Conservation (phyloP, 2,113 vertebrate genomes). For the Anthoscopus minutus region DNA sequence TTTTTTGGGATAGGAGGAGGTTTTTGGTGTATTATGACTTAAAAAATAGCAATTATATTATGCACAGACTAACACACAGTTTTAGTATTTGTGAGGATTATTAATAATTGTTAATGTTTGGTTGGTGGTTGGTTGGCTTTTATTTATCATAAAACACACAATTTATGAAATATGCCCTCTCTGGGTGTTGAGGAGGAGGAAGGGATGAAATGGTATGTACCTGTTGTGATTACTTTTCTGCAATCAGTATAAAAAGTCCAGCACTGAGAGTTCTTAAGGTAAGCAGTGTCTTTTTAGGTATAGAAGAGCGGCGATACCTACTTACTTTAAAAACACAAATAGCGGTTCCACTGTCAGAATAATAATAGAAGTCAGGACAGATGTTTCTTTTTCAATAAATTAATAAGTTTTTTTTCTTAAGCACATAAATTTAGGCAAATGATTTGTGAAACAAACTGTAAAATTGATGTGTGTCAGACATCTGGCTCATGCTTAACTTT, state of each 20-base stretch:
- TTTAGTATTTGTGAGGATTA: neutral
- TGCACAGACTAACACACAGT: no score
- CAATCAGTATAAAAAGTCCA: neutral
- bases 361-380: neutral
- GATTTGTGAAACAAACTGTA: slow-evolving; percentile 2
- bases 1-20: neutral
- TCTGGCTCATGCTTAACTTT: slow-evolving; percentile 20
- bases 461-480: slow-evolving; percentile 4
- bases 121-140: neutral
- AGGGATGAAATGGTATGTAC: neutral
- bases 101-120: neutral
- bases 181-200: neutral
- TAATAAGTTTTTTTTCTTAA: neutral
- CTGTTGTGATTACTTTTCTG: neutral
- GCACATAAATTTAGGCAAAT: neutral
- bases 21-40: neutral
- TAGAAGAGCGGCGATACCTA: neutral
- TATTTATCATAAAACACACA: neutral
- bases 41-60: neutral
- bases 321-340: neutral
- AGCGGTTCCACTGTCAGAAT: neutral
- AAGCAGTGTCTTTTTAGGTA: neutral
- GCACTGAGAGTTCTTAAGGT: neutral
- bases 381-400: neutral
- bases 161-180: neutral